Conservation (phyloP, 35 echinoderm and acorn worm genomes). For the Acanthaster planci region DNA sequence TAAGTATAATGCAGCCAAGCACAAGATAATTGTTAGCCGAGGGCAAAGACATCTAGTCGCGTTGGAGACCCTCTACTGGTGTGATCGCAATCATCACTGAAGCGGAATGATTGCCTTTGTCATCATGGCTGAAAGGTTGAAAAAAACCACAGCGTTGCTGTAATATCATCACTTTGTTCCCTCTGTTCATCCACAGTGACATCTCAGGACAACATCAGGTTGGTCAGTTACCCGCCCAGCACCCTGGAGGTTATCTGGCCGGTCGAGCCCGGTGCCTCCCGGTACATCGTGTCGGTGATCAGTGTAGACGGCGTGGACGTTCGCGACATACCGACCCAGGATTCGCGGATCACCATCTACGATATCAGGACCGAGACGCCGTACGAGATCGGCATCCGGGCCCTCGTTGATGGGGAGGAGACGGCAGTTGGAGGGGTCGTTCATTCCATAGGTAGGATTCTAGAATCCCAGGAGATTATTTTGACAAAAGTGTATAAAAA, state of each 20-base stretch:
- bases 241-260: slow-evolving; percentile 5
- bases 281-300: slow-evolving; percentile 7
- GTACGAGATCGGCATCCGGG: slow-evolving; percentile 6
- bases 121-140: too few relatives aligned
- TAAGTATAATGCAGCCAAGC: too few relatives aligned
- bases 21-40: too few relatives aligned
- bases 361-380: background rate
- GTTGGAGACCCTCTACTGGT: too few relatives aligned
- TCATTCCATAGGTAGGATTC: background rate
- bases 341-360: background rate
- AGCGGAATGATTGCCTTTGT: too few relatives aligned
- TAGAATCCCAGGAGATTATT: too few relatives aligned
- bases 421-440: background rate
- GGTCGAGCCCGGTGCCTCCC: background rate
- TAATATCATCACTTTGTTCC: background rate
- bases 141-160: too few relatives aligned
- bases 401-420: background rate
- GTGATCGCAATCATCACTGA: too few relatives aligned
- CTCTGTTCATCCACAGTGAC: background rate
- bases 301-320: background rate
- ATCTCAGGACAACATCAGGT: background rate
- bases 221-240: background rate
- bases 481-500: too few relatives aligned
- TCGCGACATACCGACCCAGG: background rate
- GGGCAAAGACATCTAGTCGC: too few relatives aligned